These are phyloP conservation scores for Bovichtus diacanthus DNA, from an alignment of 2,797 vertebrate genomes.

Conservation along the genomic window DNA sequence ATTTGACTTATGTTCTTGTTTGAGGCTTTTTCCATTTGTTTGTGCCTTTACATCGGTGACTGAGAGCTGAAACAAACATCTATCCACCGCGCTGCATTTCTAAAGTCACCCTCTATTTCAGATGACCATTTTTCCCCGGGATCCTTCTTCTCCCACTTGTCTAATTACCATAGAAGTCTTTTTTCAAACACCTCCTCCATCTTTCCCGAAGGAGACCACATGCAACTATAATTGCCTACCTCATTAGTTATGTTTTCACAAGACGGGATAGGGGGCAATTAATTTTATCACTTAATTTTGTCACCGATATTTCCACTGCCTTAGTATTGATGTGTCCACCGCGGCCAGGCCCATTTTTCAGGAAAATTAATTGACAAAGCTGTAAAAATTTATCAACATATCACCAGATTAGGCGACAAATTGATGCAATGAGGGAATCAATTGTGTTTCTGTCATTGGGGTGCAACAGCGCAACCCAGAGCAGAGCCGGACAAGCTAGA, in stretches of 20 bases:
- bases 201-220: constrained; percentile 83
- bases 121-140: constrained; percentile 74
- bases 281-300: constrained; percentile 91
- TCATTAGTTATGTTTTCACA: constrained; percentile 90
- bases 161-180: constrained; percentile 82
- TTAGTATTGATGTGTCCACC: constrained; percentile 83
- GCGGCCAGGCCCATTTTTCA: constrained; percentile 84
- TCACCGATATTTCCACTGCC: constrained; percentile 81
- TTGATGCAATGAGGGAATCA: constrained; percentile 90
- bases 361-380: constrained; percentile 90
- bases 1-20: constrained; percentile 61
- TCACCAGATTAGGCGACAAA: constrained; percentile 90
- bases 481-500: constrained; percentile 70
- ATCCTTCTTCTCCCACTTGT: constrained; percentile 79
- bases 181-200: constrained; percentile 79
- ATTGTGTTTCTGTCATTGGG: constrained; percentile 85
- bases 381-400: constrained; percentile 89
- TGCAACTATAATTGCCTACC: constrained; percentile 89
- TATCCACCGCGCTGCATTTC: constrained; percentile 46
- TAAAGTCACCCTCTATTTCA: constrained; percentile 65
- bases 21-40: constrained; percentile 58
- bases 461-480: constrained; percentile 65
- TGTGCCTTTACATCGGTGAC: constrained; percentile 56
- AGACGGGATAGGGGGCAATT: constrained; percentile 86
- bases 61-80: constrained; percentile 66